Evolutionary conservation across 2,113 vertebrate species (phyloP).

Genomic region (Martes martes): DNA sequence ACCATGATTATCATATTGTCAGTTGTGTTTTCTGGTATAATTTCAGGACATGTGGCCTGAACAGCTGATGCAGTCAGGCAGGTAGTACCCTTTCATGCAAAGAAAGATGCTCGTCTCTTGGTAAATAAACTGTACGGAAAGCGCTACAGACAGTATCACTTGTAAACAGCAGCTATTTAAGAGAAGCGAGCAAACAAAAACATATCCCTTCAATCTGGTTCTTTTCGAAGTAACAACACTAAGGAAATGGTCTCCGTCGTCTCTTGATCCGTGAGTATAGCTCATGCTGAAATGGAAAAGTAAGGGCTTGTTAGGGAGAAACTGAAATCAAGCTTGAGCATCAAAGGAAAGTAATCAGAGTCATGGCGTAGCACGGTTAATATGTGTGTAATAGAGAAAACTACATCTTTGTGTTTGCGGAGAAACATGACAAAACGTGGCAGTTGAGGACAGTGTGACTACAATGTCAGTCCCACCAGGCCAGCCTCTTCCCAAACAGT

Average conservation of each 20-base stretch:
- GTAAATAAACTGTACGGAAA: constrained; percentile 55
- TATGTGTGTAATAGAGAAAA: background rate
- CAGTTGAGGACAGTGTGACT: background rate
- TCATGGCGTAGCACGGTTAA: background rate
- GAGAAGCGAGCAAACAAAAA: constrained; percentile 46
- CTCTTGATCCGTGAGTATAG: background rate
- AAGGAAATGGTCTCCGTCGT: background rate
- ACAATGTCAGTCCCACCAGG: background rate
- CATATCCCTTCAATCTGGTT: constrained; percentile 54
- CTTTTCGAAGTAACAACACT: background rate
- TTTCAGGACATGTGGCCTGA: constrained; percentile 47
- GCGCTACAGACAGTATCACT: background rate
- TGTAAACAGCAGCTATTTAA: constrained; percentile 66
- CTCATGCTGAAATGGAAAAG: background rate
- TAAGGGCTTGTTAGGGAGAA: background rate
- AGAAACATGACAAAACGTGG: background rate
- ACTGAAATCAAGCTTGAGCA: background rate
- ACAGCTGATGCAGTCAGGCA: constrained; percentile 55
- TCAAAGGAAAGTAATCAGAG: background rate
- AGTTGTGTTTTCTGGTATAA: constrained; percentile 7
- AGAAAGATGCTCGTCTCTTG: constrained; percentile 22
- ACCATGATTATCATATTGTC: background rate
- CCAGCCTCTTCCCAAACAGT: background rate
- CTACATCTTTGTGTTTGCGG: background rate
- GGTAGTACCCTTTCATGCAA: constrained; percentile 50